Base-by-base conservation (phyloP, 1,140 invertebrate genomes). In the Asbolus verrucosus region DNA sequence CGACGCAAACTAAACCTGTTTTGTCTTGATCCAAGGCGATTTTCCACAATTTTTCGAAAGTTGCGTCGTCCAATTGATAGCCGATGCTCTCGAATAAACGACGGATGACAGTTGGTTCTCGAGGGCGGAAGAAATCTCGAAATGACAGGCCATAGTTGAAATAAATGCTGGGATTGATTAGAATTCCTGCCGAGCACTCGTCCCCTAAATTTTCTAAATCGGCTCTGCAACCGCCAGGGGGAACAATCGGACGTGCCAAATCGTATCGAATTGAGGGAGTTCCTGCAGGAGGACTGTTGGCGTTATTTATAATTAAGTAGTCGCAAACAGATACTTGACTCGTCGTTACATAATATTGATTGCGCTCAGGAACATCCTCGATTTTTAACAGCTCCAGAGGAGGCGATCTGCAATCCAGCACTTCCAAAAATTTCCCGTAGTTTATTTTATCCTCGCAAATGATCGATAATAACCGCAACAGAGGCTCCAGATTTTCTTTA, bases 31-130 rank as follows among this genome's bases (percentile, higher is more conserved):
- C 50, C 2, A 73, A 18, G 6, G 76, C 78, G 6, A 74, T 72
- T 33, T 75, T 38, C 79, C 79, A 81, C 14, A 79, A 36, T 71
- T 75, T 72, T 21, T 77, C 66, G 66, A 81, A 81, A 14, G 62
- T 72, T 18, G 79, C 70, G 13, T 73, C 73, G 2, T 73, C 71
- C 41, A 81, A 76, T 39, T 73, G 18, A 46, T 76, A 80, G 4
- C 79, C 79, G 13, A 73, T 31, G 31, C 76, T 80, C 67, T 75
- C 71, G 69, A 80, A 81, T 30, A 81, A 71, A 33, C 46, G 72
- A 62, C 67, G 68, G 5, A 81, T 73, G 14, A 66, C 65, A 50
- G 77, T 70, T n/a, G 73, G 67, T 18, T 63, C 15, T 36, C 79
- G 63, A n/a, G 79, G 79, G 50, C 66, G 8, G 24, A 76, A 76